Conservation (phyloP, 2,888 invertebrate species). For the Cataglyphis livida region DNA sequence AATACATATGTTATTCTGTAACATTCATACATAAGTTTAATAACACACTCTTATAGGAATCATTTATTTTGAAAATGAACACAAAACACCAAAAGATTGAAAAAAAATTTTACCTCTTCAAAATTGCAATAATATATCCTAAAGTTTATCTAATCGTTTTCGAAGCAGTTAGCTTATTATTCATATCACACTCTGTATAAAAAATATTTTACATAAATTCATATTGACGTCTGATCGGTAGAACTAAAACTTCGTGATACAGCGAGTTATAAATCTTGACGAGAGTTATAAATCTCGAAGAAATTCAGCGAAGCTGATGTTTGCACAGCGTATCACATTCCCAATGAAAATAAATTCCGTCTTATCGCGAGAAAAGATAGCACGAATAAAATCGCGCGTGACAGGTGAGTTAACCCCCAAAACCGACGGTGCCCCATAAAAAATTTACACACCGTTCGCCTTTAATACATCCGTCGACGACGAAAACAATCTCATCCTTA, state of each 20-base stretch:
- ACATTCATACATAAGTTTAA: not conserved
- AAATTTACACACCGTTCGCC: not conserved
- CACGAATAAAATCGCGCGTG: not conserved
- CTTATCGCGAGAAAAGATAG: not conserved
- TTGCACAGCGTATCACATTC: not conserved
- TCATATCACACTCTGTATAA: not conserved
- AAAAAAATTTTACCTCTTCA: not conserved
- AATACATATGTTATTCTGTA: not conserved
- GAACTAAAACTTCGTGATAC: not conserved
- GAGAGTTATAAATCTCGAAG: constrained; percentile 5
- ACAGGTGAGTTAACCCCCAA: constrained; percentile 59
- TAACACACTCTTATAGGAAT: not conserved
- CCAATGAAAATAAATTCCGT: not conserved
- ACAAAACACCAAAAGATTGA: not conserved
- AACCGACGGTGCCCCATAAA: constrained; percentile 13
- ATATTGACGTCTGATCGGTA: not conserved
- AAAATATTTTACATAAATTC: not conserved
- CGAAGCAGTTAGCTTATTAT: not conserved
- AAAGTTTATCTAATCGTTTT: not conserved
- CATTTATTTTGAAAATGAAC: not conserved
- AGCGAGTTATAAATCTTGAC: not conserved
- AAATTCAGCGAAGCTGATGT: not conserved
- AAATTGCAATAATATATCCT: not conserved
- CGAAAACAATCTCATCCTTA: not conserved
- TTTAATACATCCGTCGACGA: not conserved